Evolutionary conservation across 2,113 vertebrate genomes (phyloP), one percentile per base, ranked within the genome.

Genomic region (Emydura subglobosa): DNA sequence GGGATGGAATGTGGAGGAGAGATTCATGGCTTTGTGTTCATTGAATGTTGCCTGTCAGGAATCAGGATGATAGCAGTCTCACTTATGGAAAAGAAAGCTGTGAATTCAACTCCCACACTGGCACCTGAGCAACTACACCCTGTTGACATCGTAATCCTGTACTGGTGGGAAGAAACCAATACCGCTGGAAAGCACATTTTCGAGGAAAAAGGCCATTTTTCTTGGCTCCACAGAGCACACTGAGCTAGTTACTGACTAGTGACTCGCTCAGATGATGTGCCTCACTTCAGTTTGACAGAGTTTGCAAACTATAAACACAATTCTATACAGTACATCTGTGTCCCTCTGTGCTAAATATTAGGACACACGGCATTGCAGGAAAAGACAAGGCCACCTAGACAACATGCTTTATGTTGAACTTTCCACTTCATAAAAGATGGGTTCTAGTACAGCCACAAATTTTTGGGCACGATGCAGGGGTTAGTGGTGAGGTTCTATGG

Each of bases 151-250:
- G 25, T 74, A 95, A 86, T 83, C 55, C 2, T 92, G 42, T 85
- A 88, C 5, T 82, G 31, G 90, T 95, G 94, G 88, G 90, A 95
- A 97, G 19, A 93, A 79, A 55, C 80, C 74, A 68, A 1, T 29
- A 10, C 19, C 95, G 74, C 47, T 95, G 42, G 14, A 95, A 93
- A 96, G 90, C 17, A 68, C 85, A 91, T 94, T 89, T 96, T 79
- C 88, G 13, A 90, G 89, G 86, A 79, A 65, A 97, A 94, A 92
- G 16, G 1, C 2, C 25, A 61, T 5, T 1, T 19, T 76, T 76
- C 39, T 81, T 96, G 93, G 91, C 93, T 88, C 34, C 51, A 51
- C 31, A 82, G 49, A 92, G 86, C 72, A 82, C 39, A 82, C 57
- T 94, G 92, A 95, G 88, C 83, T 53, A 5, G 74, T 92, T 87